Percentiles rank a stretch among this genome's conserved stretches.
phyloP scores from a whole-genome alignment of 2,797 vertebrate species.

The Lagodon rhomboides region DNA sequence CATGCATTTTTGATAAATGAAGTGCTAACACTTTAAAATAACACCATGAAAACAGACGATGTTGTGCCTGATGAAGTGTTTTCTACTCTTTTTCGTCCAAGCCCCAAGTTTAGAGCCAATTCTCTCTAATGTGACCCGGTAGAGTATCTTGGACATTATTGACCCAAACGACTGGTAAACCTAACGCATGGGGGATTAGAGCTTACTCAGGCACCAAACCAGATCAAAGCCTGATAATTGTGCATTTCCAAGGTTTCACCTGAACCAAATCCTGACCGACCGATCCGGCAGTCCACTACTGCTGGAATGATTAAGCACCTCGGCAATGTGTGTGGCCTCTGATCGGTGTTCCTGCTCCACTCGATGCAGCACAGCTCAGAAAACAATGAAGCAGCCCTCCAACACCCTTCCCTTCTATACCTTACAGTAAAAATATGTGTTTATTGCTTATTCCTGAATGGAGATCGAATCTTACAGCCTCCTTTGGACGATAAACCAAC shows the following conservation, averaged over 20 bases:
- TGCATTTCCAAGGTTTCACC: conserved; percentile 23
- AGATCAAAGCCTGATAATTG: conserved; percentile 41
- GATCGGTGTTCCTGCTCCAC: background rate
- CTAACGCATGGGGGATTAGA: conserved; percentile 1
- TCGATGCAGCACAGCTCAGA: background rate
- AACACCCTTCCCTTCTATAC: background rate
- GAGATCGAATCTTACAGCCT: background rate
- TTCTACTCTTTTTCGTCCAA: no score
- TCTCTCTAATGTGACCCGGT: conserved; percentile 15
- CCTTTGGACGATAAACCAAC: background rate
- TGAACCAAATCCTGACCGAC: conserved; percentile 1
- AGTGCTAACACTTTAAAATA: no score
- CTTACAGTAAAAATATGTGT: background rate
- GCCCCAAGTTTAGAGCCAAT: background rate
- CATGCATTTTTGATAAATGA: no score
- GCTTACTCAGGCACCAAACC: conserved; percentile 15
- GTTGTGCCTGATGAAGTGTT: no score
- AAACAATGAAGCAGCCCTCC: background rate
- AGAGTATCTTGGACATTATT: background rate
- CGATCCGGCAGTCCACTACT: background rate
- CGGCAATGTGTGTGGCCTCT: background rate
- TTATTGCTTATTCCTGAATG: background rate
- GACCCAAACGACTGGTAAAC: conserved; percentile 13
- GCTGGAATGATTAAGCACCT: background rate
- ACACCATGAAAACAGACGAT: no score